Evolutionary conservation across 2,113 vertebrate species (phyloP), one percentile per base, ranked within the genome.

Genomic region (Sinocyclocheilus anophthalmus): DNA sequence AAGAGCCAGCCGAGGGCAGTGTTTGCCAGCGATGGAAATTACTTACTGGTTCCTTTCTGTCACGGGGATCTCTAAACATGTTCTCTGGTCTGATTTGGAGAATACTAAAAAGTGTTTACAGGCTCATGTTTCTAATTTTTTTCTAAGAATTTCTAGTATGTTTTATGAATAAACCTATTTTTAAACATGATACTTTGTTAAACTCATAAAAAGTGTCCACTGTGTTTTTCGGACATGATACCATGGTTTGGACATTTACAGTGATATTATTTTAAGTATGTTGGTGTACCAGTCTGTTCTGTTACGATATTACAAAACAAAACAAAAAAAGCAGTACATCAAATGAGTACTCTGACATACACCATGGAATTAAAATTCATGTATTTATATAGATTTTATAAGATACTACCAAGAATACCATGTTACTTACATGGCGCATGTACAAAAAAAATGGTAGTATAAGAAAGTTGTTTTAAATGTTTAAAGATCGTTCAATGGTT

Each of bases 1-100:
- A 10, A 57, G 6, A 50, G 55, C 39, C 90, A 90, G 85, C 81
- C 90, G 90, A 89, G 45, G 85, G 55, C 89, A 87, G 83, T 90
- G 57, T 84, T 80, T 42, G 55, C 12, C 78, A 86, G 39, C 22
- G 18, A 87, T 65, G 53, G 39, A 84, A 81, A 42, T 9, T 12
- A 30, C 30, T 16, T 24, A 16, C 5, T 26, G 37, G 0, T 59
- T 13, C 24, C 5, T 24, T 20, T 72, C 6, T 9, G 13, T 45
- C 30, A 45, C 14, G 12, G n/a, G 3, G 1, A 26, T 50, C 4
- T 76, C 45, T 16, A 16, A 48, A 50, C 2, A 16, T 65, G 12
- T 65, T 33, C 11, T 73, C 11, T 73, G 9, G 20, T 69, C 33
- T 72, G 33, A 72, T 39, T 39, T 72, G 18, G 14, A 72, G 9